These are phyloP conservation scores for Sigmodon hispidus DNA, from an alignment of 2,113 vertebrate species.

Conservation along the genomic window DNA sequence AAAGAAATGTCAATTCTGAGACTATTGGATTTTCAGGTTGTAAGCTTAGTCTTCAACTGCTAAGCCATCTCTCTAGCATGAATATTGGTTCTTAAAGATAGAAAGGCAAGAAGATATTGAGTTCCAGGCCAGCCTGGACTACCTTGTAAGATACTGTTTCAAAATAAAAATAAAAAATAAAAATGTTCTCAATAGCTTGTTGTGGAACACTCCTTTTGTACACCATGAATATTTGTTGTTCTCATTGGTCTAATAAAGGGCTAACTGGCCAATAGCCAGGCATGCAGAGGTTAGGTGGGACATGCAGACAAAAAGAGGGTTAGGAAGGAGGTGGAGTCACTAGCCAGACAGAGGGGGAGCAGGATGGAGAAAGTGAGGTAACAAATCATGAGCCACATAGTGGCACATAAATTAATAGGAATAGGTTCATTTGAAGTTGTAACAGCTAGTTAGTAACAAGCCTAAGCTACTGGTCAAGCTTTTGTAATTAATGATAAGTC, in stretches of 20 bases:
- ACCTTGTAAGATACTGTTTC: neutral
- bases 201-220: neutral
- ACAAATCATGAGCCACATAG: neutral
- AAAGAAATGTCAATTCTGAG: slow-evolving; percentile 15
- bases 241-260: neutral
- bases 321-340: neutral
- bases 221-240: neutral
- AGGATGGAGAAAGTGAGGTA: neutral
- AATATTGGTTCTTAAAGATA: neutral
- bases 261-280: neutral
- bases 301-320: neutral
- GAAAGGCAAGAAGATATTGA: neutral
- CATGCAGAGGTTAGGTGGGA: neutral
- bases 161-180: slow-evolving; percentile 1
- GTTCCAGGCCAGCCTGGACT: neutral
- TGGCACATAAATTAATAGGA: neutral
- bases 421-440: neutral
- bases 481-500: neutral
- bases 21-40: neutral
- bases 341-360: neutral
- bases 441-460: neutral
- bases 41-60: too few species aligned
- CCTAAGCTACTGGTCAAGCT: neutral
- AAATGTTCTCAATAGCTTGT: neutral
- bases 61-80: neutral